A percentile compares a stretch with the other conserved stretches of the same genome.
Conservation (phyloP, 2,888 invertebrate genomes). For the Pheosia tremula region DNA sequence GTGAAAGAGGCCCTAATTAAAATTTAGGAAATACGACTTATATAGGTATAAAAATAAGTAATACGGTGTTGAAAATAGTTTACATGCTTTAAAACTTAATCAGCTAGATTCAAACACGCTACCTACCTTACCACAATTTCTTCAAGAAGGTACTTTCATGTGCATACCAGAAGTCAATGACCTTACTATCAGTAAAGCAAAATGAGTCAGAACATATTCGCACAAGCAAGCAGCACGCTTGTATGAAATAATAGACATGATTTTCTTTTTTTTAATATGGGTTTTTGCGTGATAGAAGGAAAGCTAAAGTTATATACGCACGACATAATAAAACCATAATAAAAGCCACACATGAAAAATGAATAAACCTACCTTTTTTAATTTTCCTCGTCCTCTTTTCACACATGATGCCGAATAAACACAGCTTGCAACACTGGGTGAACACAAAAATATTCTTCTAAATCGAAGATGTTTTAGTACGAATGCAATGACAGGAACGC, state of each 20-base stretch:
- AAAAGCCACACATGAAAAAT: conserved; percentile 8
- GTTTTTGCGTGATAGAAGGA: too few relatives aligned
- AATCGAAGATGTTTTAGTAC: conserved; percentile 6
- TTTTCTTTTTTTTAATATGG: too few relatives aligned
- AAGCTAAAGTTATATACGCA: too few relatives aligned
- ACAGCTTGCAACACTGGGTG: conserved; percentile 51
- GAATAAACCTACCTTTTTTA: conserved; percentile 58
- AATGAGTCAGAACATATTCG: background rate
- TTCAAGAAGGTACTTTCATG: background rate
- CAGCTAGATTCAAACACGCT: too few relatives aligned
- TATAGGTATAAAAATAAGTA: too few relatives aligned
- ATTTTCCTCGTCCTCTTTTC: conserved; percentile 67
- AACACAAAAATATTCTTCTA: conserved; percentile 32
- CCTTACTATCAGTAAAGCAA: background rate
- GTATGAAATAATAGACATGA: too few relatives aligned
- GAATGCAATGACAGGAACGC: conserved; percentile 18
- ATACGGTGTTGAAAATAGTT: too few relatives aligned
- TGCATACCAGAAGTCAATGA: background rate
- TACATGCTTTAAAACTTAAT: too few relatives aligned
- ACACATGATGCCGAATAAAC: conserved; percentile 59
- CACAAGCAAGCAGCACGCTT: too few relatives aligned
- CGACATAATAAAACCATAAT: background rate
- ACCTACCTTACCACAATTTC: too few relatives aligned
- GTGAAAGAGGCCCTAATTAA: too few relatives aligned
- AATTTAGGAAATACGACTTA: too few relatives aligned